These are phyloP conservation scores for Pedionomus torquatus DNA, from an alignment of 2,113 vertebrate genomes.

Conservation along the genomic window DNA sequence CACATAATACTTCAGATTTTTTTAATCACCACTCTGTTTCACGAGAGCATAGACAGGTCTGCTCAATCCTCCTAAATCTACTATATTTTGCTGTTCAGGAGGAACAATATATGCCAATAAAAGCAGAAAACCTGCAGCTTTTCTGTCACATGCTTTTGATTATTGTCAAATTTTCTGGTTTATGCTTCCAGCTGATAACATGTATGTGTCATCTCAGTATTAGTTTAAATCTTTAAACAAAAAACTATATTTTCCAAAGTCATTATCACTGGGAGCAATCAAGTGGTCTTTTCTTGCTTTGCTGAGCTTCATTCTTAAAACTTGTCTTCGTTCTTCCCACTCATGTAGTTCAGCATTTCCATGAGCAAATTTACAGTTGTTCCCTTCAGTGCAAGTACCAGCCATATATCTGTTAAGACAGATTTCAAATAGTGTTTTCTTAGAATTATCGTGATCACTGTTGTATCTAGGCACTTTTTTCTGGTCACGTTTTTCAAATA, in stretches of 20 bases:
- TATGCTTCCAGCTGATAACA: conserved; percentile 76
- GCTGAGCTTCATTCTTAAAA: conserved; percentile 94
- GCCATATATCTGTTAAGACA: conserved; percentile 82
- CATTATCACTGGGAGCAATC: conserved; percentile 98
- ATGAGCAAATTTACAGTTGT: conserved; percentile 91
- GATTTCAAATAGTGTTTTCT: background rate
- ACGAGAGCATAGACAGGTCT: conserved; percentile 72
- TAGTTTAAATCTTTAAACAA: conserved; percentile 99
- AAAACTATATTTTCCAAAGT: conserved; percentile 99
- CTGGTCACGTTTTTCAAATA: background rate
- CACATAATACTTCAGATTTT: conserved; percentile 61
- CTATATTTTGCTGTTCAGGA: conserved; percentile 78
- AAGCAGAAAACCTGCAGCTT: conserved; percentile 79
- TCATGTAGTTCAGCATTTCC: conserved; percentile 91
- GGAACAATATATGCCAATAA: conserved; percentile 75
- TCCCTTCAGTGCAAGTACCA: conserved; percentile 87
- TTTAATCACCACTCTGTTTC: conserved; percentile 64
- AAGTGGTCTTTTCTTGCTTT: conserved; percentile 97
- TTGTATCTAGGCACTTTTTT: background rate
- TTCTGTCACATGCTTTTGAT: conserved; percentile 76
- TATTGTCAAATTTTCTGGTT: conserved; percentile 76
- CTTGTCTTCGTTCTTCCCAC: conserved; percentile 92
- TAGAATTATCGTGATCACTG: background rate
- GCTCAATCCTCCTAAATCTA: conserved; percentile 75
- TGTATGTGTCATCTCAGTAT: conserved; percentile 73